These are phyloP conservation scores for Gadus macrocephalus DNA, from an alignment of 2,113 vertebrate species.

Conservation along the genomic window DNA sequence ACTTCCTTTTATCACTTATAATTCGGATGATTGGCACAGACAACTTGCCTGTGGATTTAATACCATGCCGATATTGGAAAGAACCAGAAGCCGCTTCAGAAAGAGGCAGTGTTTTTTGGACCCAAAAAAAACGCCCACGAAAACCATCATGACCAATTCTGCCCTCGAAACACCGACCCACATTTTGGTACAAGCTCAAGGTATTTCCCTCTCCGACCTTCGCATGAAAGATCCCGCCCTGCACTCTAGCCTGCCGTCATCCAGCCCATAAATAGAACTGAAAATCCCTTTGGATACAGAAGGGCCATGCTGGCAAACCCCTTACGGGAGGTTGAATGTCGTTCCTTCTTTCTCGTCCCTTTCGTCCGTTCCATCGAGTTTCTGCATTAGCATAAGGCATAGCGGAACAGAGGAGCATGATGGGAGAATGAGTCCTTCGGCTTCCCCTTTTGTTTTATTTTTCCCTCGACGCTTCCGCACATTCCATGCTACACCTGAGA, in stretches of 20 bases:
- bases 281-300: conserved; percentile 36
- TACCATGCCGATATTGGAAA: too few relatives aligned
- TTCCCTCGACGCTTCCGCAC: not conserved
- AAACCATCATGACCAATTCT: too few relatives aligned
- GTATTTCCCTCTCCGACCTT: conserved; percentile 25
- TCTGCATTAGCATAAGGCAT: conserved; percentile 18
- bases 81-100: too few relatives aligned
- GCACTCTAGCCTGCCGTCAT: conserved; percentile 40
- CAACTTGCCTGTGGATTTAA: too few relatives aligned
- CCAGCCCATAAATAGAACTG: conserved; percentile 48
- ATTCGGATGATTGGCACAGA: too few relatives aligned
- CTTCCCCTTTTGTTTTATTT: not conserved
- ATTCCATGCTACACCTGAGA: not conserved
- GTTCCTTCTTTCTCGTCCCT: not conserved
- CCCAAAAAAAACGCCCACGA: too few relatives aligned
- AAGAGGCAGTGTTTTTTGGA: too few relatives aligned
- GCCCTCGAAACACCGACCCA: too few relatives aligned
- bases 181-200: conserved; percentile 2
- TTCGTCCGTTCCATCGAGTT: conserved; percentile 2
- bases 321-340: not conserved
- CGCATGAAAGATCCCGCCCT: conserved; percentile 37
- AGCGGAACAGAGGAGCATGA: conserved; percentile 3
- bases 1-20: too few relatives aligned
- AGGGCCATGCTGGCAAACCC: conserved; percentile 1
- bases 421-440: not conserved